Base-by-base conservation (phyloP, 1,140 invertebrate genomes). In the Zelostemma sp. region DNA sequence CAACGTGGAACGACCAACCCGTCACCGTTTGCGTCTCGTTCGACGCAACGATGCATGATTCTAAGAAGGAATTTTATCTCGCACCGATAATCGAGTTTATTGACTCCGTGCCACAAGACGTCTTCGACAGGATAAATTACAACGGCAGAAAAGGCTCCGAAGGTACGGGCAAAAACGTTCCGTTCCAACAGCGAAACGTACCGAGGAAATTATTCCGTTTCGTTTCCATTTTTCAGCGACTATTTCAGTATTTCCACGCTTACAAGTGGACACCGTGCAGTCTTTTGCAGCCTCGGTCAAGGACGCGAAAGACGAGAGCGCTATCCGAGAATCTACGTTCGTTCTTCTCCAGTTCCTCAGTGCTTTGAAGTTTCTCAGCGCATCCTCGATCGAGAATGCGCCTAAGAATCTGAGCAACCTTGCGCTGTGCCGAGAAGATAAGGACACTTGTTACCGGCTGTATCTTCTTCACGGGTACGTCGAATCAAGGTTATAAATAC, bases 321-420 rank as follows among this genome's bases (percentile, higher is more conserved):
- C 71, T 11, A 76, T 66, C n/a, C 82, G 86, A n/a, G 88, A 89
- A 43, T 86, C 86, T 25, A 89, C 87, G 46, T 93, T 95, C 74
- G 87, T 94, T 31, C 87, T 95, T 79, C 84, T 95, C 43, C 93
- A 95, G 78, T 83, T 95, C 35, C 90, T 95, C 1, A 93, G 92
- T 61, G 91, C 91, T 0, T 81, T 95, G 38, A 95, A 95, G 77
- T 90, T 90, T 73, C 85, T 96, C n/a, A 93, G 95, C 78, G 92
- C 93, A 1, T 89, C 93, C 55, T 93, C 93, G 1, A 89, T 94
- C 14, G 93, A 95, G 74, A 92, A 94, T 72, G 86, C 92, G 9
- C 88, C 91, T 0, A 84, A 89, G 17, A 88, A 88, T 59, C 75
- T 94, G 25, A 90, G 88, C 25, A 89, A 90, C 41, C 89, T 92